Evolutionary conservation across 64 coral and sea anemone species (phyloP), one percentile per base, ranked within the genome.

Genomic region (Montipora capricornis): DNA sequence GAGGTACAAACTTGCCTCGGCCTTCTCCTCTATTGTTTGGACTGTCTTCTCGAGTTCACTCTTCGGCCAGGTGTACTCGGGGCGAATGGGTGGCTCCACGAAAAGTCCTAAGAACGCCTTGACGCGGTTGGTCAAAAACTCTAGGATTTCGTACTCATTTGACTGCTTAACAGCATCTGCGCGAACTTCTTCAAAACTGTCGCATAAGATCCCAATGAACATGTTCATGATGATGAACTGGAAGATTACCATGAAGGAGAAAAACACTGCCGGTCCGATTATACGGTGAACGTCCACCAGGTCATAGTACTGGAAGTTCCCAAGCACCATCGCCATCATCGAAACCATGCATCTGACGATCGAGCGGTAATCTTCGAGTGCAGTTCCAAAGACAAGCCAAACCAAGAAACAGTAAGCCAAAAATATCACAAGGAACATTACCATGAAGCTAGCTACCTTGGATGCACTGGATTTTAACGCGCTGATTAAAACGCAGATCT

Each of bases 131-230:
- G 69, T 70, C 89, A 98, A 95, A 75, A 94, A 98, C 1, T 98
- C 76, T 13, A 98, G 83, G 22, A 98, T 98, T 66, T 98, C 96
- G 26, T 92, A 94, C 15, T 98, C 96, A 44, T 98, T 98, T 13
- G 84, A 89, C 67, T 98, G 96, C 53, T 92, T 91, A 2, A 80
- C 73, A 15, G 96, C 82, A 81, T 98, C 96, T 5, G 60, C 29
- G 22, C 96, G 89, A 61, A 98, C 96, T 45, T 79, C 88, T 19
- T 81, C 89, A 15, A 98, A 98, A 29, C 69, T 92, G 3, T 98
- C 96, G 49, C 96, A 92, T 58, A 98, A 93, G 80, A 98, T 98
- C 13, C 96, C 96, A 80, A 98, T 95, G 57, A 95, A 98, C 83
- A 98, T 88, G 75, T 98, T 98, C 9, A 98, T 87, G 2, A 98